Conservation (phyloP, 2,888 invertebrate species). For the Tuta absoluta region DNA sequence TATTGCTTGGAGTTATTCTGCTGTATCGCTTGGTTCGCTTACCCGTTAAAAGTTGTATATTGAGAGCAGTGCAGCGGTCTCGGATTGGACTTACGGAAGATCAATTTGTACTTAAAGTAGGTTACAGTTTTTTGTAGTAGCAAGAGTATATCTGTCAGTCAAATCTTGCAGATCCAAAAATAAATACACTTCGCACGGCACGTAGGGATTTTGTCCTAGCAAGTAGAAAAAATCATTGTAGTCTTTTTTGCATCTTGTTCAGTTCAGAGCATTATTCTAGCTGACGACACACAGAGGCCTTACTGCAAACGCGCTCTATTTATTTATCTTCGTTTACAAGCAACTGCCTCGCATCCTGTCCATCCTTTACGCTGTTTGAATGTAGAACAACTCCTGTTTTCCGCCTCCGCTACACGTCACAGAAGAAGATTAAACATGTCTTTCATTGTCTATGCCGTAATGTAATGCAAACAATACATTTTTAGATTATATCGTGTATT, state of each 20-base stretch:
- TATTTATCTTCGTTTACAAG: background rate
- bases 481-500: background rate
- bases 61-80: too few species aligned
- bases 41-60: too few species aligned
- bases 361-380: background rate
- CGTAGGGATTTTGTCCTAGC: background rate
- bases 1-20: too few species aligned
- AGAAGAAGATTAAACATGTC: constrained; percentile 15
- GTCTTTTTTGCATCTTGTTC: background rate
- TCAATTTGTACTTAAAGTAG: too few species aligned
- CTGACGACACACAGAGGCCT: background rate
- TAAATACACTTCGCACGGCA: too few species aligned
- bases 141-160: too few species aligned
- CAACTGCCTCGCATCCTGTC: background rate
- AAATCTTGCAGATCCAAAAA: too few species aligned
- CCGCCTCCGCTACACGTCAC: background rate
- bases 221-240: too few species aligned
- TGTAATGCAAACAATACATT: constrained; percentile 8
- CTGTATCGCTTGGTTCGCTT: too few species aligned
- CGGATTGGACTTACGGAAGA: too few species aligned
- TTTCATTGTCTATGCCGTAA: constrained; percentile 1
- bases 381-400: background rate
- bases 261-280: background rate
- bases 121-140: too few species aligned
- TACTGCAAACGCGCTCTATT: background rate